Base-by-base conservation (phyloP, 1,140 invertebrate species). In the Wasmannia auropunctata region DNA sequence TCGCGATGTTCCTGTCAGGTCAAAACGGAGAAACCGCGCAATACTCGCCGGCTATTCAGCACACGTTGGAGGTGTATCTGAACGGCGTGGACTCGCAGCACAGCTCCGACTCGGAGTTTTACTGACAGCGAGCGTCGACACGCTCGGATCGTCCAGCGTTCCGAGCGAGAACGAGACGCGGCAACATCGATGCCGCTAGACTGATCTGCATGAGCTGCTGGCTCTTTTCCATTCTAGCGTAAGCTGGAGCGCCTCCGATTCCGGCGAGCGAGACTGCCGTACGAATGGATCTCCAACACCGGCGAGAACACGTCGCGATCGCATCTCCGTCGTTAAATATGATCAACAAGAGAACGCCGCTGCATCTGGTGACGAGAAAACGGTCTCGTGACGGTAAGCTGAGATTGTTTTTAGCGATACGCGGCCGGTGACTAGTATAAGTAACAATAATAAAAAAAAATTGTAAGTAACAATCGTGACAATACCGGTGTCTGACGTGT, bases 341-440 rank as follows among this genome's bases (percentile, higher is more conserved):
- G 92, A 91, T 94, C 10, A 97, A 97, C 92, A 94, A 95, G 28
- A 95, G 95, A 94, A 97, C 96, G 94, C 90, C 93, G 2, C 72
- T 93, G n/a, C 93, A 93, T 87, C 84, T 93, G 11, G 93, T 92
- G 28, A 92, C 93, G 0, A 92, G 92, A 65, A n/a, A 93, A 93
- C 46, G 93, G 92, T 0, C 88, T 93, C 7, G 90, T 93, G 5
- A 83, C 86, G 22, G 91, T 93, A 86, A 88, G 70, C 1, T 49
- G 14, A 22, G 19, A 43, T 14, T 16, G 4, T 8, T 10, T 85
- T 34, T 31, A n/a, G 65, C 22, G 7, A 56, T 56, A 25, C 3
- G n/a, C 1, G n/a, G 16, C 22, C n/a, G n/a, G n/a, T n/a, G n/a
- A n/a, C n/a, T n/a, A n/a, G n/a, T n/a, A n/a, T n/a, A n/a, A n/a